phyloP scores from a whole-genome alignment of 2,888 invertebrate genomes.

The Odontomyia ornata region DNA sequence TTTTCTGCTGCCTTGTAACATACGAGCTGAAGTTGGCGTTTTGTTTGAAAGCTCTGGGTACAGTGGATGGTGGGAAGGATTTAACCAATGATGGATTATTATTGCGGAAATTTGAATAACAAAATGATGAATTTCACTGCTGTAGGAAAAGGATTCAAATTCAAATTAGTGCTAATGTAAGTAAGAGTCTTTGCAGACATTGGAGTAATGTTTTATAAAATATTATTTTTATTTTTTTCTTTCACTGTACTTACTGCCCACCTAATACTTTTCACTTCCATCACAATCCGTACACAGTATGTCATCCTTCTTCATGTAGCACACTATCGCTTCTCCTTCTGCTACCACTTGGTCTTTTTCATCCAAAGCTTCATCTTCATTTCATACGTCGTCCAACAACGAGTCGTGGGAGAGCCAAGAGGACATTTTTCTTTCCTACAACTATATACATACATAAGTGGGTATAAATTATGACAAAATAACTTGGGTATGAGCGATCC shows the following conservation, averaged over 20 bases:
- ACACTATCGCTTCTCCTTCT: neutral
- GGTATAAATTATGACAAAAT: slow-evolving; percentile 42
- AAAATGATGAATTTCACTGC: no score
- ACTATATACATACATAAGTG: neutral
- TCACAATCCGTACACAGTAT: slow-evolving; percentile 13
- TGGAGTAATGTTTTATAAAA: neutral
- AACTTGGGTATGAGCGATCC: slow-evolving; percentile 17
- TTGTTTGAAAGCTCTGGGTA: neutral
- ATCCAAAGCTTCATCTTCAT: slow-evolving; percentile 26
- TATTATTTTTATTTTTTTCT: neutral
- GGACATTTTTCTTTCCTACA: slow-evolving; percentile 27
- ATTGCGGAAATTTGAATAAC: neutral
- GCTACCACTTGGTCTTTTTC: slow-evolving; percentile 17
- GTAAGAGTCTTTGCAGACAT: no score
- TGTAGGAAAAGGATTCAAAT: no score
- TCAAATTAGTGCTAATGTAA: no score
- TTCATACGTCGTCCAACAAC: neutral
- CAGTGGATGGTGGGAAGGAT: neutral
- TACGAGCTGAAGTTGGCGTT: slow-evolving; percentile 29
- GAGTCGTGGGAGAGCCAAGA: slow-evolving; percentile 14
- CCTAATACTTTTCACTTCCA: slow-evolving; percentile 2
- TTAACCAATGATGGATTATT: neutral
- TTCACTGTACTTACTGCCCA: neutral
- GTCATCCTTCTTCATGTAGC: slow-evolving; percentile 25
- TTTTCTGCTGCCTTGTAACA: slow-evolving; percentile 44